A percentile compares a stretch with the other conserved stretches of the same genome.
phyloP scores from a whole-genome alignment of 2,113 vertebrate genomes.

The Eurystomus gularis region DNA sequence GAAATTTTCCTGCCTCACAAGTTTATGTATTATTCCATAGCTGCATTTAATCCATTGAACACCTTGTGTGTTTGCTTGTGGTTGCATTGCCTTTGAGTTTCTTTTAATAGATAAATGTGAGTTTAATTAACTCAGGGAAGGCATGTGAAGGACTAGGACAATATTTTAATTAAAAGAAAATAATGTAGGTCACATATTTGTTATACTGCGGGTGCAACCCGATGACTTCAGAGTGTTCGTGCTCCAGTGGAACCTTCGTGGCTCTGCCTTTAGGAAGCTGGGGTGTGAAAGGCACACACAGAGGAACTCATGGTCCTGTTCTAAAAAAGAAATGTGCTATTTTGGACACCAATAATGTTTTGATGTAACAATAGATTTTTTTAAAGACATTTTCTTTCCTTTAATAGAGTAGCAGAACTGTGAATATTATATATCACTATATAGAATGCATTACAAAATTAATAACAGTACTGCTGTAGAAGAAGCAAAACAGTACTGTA shows the following conservation, averaged over 20 bases:
- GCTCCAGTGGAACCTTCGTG: neutral
- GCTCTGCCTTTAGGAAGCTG: neutral
- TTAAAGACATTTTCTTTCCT: neutral
- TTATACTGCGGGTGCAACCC: neutral
- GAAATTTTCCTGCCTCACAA: neutral
- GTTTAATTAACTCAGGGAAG: neutral
- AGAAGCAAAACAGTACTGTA: neutral
- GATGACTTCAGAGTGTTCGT: neutral
- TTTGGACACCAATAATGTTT: neutral
- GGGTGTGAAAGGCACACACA: accelerated
- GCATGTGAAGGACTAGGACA: neutral
- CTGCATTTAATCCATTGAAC: neutral
- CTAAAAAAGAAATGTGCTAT: neutral
- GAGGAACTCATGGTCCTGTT: neutral
- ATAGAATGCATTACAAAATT: neutral
- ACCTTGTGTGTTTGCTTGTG: accelerated
- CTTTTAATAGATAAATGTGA: neutral
- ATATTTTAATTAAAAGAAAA: neutral
- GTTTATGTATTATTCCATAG: neutral
- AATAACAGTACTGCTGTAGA: neutral
- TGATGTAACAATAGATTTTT: neutral
- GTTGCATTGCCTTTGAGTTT: neutral
- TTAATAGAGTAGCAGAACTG: neutral
- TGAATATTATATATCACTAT: neutral
- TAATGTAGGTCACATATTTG: neutral